Evolutionary conservation across 2,113 vertebrate genomes (phyloP).

Genomic region (Austrofundulus limnaeus): DNA sequence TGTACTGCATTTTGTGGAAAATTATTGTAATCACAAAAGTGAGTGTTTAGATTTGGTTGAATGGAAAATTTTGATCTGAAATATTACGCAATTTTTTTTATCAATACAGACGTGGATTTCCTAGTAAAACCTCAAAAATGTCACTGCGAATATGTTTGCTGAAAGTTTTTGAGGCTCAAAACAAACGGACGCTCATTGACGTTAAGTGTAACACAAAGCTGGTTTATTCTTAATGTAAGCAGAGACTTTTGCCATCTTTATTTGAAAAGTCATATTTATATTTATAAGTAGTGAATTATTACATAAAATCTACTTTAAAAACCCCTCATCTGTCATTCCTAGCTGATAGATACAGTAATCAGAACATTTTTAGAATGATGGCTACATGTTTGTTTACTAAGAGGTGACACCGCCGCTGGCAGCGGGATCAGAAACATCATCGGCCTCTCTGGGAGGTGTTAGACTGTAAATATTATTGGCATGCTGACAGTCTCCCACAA

Average conservation of each 20-base stretch:
- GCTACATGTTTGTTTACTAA: conserved; percentile 44
- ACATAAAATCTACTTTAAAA: not conserved
- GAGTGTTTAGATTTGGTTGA: too few relatives aligned
- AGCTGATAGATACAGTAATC: not conserved
- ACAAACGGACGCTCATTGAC: not conserved
- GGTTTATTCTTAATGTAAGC: too few relatives aligned
- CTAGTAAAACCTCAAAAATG: too few relatives aligned
- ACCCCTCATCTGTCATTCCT: not conserved
- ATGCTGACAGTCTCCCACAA: conserved; percentile 67
- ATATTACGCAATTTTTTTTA: too few relatives aligned
- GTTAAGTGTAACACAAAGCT: not conserved
- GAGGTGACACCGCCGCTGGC: conserved; percentile 40
- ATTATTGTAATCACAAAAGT: too few relatives aligned
- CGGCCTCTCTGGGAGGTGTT: conserved; percentile 63
- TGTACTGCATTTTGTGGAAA: too few relatives aligned
- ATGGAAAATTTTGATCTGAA: too few relatives aligned
- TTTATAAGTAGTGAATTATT: not conserved
- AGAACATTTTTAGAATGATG: not conserved
- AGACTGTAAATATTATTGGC: conserved; percentile 78
- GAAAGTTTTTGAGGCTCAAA: too few relatives aligned
- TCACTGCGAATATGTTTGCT: too few relatives aligned
- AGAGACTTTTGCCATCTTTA: not conserved
- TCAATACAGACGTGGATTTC: too few relatives aligned
- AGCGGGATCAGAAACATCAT: conserved; percentile 48
- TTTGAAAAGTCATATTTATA: not conserved